A percentile compares a stretch with the other conserved stretches of the same genome.
Evolutionary conservation across 2,113 vertebrate genomes (phyloP).

Genomic region (Larimichthys polyactis): DNA sequence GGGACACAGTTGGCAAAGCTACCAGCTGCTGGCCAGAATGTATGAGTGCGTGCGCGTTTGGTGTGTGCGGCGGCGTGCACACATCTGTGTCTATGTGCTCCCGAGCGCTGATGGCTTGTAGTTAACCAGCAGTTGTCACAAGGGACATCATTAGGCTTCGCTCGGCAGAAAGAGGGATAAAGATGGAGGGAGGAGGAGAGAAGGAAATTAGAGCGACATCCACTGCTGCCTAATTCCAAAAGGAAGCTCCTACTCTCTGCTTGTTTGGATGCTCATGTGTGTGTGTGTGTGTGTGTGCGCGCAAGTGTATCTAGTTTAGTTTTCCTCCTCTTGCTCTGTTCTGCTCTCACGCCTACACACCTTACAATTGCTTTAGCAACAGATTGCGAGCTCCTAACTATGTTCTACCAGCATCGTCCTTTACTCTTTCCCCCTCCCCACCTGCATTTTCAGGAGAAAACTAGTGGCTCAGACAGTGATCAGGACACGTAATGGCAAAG

Average conservation of each 20-base stretch:
- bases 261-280: conserved; percentile 30
- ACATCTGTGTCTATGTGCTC: conserved; percentile 23
- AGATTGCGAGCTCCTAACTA: conserved; percentile 56
- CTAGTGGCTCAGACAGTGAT: conserved; percentile 2
- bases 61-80: conserved; percentile 13
- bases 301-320: conserved; percentile 31
- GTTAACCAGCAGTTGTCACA: conserved; percentile 79
- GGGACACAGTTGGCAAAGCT: conserved; percentile 77
- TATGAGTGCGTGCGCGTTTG: conserved; percentile 3
- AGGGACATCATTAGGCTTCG: conserved; percentile 83
- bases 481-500: not conserved
- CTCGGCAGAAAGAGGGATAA: conserved; percentile 66
- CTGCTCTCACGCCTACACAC: conserved; percentile 48
- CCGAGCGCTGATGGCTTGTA: conserved; percentile 52
- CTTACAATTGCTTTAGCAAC: conserved; percentile 51
- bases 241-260: conserved; percentile 19
- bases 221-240: conserved; percentile 60
- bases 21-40: conserved; percentile 76
- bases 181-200: conserved; percentile 51
- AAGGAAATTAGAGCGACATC: conserved; percentile 65
- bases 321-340: conserved; percentile 32
- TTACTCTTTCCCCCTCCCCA: not conserved
- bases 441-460: not conserved
- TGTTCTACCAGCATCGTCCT: conserved; percentile 23
- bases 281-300: not conserved